A percentile compares a stretch with the other conserved stretches of the same genome.
Conservation (phyloP, 2,888 invertebrate species). For the Thelaira solivaga region DNA sequence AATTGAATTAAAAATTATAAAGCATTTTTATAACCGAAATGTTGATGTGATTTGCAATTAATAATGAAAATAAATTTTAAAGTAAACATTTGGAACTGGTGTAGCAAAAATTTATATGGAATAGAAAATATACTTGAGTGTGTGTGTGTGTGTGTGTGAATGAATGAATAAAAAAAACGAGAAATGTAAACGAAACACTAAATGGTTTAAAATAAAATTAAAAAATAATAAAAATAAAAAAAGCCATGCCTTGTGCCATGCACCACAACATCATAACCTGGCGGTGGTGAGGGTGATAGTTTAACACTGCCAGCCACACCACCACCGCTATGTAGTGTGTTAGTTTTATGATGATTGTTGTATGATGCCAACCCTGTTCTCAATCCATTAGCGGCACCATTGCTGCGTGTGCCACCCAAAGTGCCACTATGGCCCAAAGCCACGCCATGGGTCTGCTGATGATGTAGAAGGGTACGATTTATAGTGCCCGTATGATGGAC, state of each 20-base stretch:
- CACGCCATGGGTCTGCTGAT: slow-evolving; percentile 72
- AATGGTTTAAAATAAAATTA: slow-evolving; percentile 34
- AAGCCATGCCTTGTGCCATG: slow-evolving; percentile 78
- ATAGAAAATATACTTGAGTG: too few species aligned
- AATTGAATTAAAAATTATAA: too few species aligned
- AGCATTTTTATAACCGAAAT: too few species aligned
- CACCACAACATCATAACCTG: slow-evolving; percentile 78
- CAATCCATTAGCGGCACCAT: slow-evolving; percentile 61
- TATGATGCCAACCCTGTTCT: slow-evolving; percentile 69
- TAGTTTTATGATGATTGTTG: slow-evolving; percentile 74
- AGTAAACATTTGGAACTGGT: too few species aligned
- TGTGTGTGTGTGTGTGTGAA: too few species aligned
- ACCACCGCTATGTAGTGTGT: slow-evolving; percentile 67
- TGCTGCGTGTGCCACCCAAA: slow-evolving; percentile 64
- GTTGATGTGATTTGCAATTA: too few species aligned
- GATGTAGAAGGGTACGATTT: slow-evolving; percentile 76
- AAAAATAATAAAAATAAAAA: slow-evolving; percentile 68
- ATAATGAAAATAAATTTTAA: too few species aligned
- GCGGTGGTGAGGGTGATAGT: slow-evolving; percentile 77
- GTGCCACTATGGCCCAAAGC: slow-evolving; percentile 65
- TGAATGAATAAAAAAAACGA: not conserved
- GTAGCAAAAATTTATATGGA: too few species aligned
- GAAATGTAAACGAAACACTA: slow-evolving; percentile 31
- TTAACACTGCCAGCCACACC: slow-evolving; percentile 69
- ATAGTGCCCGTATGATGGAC: slow-evolving; percentile 74